These are phyloP conservation scores for Pedicia rivosa DNA, from an alignment of 2,888 invertebrate genomes.

Conservation along the genomic window DNA sequence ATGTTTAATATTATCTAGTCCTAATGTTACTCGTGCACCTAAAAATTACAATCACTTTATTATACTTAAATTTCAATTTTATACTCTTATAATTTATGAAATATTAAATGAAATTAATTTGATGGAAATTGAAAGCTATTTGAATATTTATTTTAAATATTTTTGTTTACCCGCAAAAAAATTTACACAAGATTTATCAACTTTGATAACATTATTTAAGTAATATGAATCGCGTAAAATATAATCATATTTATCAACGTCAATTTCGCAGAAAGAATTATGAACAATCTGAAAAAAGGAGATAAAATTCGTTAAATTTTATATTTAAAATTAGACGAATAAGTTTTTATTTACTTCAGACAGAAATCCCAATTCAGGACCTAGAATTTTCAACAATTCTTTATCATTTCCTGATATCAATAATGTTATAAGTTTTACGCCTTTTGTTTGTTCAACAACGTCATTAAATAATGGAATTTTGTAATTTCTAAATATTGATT, in stretches of 20 bases:
- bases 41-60: too few species aligned
- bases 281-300: conserved; percentile 33
- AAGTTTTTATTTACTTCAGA: conserved; percentile 24
- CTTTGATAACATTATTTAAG: not conserved
- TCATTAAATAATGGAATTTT: conserved; percentile 12
- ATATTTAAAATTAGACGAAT: not conserved
- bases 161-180: too few species aligned
- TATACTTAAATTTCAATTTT: too few species aligned
- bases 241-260: conserved; percentile 55
- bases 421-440: conserved; percentile 21
- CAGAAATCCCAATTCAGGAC: conserved; percentile 17
- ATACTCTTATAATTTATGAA: too few species aligned
- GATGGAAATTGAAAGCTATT: too few species aligned
- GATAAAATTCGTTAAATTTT: not conserved
- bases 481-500: conserved; percentile 3
- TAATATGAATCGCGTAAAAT: conserved; percentile 36
- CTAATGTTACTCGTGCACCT: conserved; percentile 17
- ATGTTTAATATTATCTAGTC: conserved; percentile 16
- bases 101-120: too few species aligned
- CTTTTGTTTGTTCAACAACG: conserved; percentile 15
- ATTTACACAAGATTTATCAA: too few species aligned
- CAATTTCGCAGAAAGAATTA: conserved; percentile 39
- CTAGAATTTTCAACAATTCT: conserved; percentile 11
- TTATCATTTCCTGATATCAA: conserved; percentile 20
- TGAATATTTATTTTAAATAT: too few species aligned